Evolutionary conservation across 2,113 vertebrate species (phyloP).

Genomic region (Tachycineta bicolor): DNA sequence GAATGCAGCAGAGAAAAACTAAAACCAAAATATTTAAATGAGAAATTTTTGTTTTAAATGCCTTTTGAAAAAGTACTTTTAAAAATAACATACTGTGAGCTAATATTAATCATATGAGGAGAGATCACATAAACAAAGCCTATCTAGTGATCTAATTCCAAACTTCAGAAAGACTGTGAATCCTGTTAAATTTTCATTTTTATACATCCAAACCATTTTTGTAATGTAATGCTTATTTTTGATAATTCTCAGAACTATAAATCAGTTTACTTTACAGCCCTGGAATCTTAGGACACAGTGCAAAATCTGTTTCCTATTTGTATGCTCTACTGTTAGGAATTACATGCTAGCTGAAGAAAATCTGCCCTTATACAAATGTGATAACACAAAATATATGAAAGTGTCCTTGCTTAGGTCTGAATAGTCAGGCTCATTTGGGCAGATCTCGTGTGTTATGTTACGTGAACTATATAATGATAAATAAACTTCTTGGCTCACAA

Average conservation of each 20-base stretch:
- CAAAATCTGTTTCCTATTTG: slow-evolving; percentile 62
- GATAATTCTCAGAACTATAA: slow-evolving; percentile 34
- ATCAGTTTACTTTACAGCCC: slow-evolving; percentile 51
- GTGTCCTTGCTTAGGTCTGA: not conserved
- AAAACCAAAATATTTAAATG: slow-evolving; percentile 47
- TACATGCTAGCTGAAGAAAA: slow-evolving; percentile 42
- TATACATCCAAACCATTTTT: slow-evolving; percentile 20
- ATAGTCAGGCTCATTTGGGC: not conserved
- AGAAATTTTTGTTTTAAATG: not conserved
- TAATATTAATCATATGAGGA: slow-evolving; percentile 57
- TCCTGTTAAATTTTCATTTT: slow-evolving; percentile 33
- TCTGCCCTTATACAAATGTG: slow-evolving; percentile 43
- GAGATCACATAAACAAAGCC: slow-evolving; percentile 35
- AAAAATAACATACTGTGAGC: slow-evolving; percentile 21
- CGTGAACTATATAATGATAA: not conserved
- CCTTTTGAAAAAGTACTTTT: slow-evolving; percentile 23
- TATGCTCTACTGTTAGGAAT: slow-evolving; percentile 66
- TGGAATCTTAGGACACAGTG: slow-evolving; percentile 14
- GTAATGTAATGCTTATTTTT: slow-evolving; percentile 49
- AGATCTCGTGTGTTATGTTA: not conserved
- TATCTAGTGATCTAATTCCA: slow-evolving; percentile 50
- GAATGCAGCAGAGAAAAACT: slow-evolving; percentile 57
- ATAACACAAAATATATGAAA: slow-evolving; percentile 26
- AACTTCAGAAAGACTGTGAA: slow-evolving; percentile 37
- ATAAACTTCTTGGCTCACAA: slow-evolving; percentile 33